A percentile compares a stretch with the other conserved stretches of the same genome.
Conservation (phyloP, 2,888 invertebrate species). For the Strigamia crassipes region DNA sequence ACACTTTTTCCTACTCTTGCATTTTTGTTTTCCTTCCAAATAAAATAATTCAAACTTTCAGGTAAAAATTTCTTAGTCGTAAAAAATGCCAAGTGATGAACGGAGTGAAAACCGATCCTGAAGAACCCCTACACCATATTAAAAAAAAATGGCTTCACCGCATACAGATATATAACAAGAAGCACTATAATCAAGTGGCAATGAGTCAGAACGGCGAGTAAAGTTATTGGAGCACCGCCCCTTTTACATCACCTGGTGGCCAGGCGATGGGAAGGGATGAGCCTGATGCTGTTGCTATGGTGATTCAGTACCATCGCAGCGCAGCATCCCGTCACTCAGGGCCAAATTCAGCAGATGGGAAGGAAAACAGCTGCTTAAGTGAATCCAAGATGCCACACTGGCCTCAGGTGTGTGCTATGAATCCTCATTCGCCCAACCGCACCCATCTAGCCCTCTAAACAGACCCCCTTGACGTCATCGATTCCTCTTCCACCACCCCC, state of each 20-base stretch:
- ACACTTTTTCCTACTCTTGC: not conserved
- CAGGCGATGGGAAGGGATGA: slow-evolving; percentile 13
- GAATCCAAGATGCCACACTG: slow-evolving; percentile 21
- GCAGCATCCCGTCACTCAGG: slow-evolving; percentile 17
- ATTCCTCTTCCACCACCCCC: slow-evolving; percentile 16
- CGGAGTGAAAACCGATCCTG: not conserved
- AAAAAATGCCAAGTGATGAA: not conserved
- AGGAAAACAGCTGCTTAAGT: slow-evolving; percentile 21
- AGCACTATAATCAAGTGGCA: slow-evolving; percentile 16
- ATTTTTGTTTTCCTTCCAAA: not conserved
- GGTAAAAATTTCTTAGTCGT: not conserved
- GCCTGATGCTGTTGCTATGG: not conserved
- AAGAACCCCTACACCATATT: not conserved
- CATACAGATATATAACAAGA: not conserved
- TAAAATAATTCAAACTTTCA: not conserved
- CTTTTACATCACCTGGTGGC: not conserved
- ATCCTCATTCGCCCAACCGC: not conserved
- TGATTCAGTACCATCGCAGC: slow-evolving; percentile 4
- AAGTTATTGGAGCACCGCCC: not conserved
- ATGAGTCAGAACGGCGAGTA: slow-evolving; percentile 5
- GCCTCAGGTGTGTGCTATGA: slow-evolving; percentile 16
- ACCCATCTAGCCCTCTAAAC: not conserved
- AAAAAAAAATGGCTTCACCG: not conserved
- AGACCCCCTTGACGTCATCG: slow-evolving; percentile 21
- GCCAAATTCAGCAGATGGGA: slow-evolving; percentile 21